A percentile compares a stretch with the other conserved stretches of the same genome.
phyloP scores from a whole-genome alignment of 2,113 vertebrate species.

The Alosa alosa region DNA sequence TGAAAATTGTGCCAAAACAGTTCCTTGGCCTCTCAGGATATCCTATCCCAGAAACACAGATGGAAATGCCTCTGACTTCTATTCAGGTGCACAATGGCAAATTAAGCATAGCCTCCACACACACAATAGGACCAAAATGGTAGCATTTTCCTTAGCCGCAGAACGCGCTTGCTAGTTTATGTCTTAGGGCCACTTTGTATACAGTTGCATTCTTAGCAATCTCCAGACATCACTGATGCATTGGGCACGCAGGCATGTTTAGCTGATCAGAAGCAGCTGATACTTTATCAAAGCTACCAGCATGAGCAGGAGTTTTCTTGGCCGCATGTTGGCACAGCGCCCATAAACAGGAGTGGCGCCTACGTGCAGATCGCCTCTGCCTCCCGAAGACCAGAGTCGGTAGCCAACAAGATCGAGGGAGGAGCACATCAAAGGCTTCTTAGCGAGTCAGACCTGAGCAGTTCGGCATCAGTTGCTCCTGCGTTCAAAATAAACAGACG shows the following conservation, averaged over 20 bases:
- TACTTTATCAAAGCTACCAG: constrained; percentile 64
- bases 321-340: constrained; percentile 46
- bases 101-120: constrained; percentile 18
- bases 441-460: constrained; percentile 57
- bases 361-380: constrained; percentile 59
- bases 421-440: constrained; percentile 55
- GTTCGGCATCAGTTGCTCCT: constrained; percentile 55
- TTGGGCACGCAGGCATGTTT: constrained; percentile 50
- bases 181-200: constrained; percentile 48
- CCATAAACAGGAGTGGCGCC: constrained; percentile 43
- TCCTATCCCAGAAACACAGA: constrained; percentile 30
- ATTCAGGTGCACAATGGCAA: constrained; percentile 37
- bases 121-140: constrained; percentile 32
- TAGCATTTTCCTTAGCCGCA: constrained; percentile 13
- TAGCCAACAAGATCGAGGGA: constrained; percentile 35
- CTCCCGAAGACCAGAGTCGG: constrained; percentile 38
- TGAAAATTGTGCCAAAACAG: constrained; percentile 53
- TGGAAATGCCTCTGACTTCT: constrained; percentile 35
- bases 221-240: constrained; percentile 62
- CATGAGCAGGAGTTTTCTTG: constrained; percentile 55
- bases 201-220: constrained; percentile 59
- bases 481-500: constrained; percentile 55
- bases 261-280: constrained; percentile 55
- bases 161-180: constrained; percentile 49
- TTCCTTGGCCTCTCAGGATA: constrained; percentile 38